phyloP scores from a whole-genome alignment of 2,888 invertebrate species.

The Hirtodrosophila duncani region DNA sequence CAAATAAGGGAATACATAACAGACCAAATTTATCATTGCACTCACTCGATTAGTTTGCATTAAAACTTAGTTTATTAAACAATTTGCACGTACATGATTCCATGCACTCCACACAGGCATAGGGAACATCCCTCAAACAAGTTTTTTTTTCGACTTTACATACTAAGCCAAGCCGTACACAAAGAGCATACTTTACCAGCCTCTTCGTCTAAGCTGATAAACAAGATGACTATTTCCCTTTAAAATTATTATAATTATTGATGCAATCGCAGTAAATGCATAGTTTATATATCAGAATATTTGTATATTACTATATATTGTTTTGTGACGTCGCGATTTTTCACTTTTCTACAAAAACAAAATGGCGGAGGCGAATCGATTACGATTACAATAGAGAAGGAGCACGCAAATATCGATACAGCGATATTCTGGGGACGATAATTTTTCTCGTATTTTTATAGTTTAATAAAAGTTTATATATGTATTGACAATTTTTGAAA shows the following conservation, averaged over 20 bases:
- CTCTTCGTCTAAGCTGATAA: slow-evolving; percentile 16
- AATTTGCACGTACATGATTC: neutral
- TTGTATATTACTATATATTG: slow-evolving; percentile 6
- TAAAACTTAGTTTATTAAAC: neutral
- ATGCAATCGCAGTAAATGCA: neutral
- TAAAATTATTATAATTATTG: neutral
- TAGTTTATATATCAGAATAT: neutral
- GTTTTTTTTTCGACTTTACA: slow-evolving; percentile 7
- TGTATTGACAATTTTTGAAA: no score
- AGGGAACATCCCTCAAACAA: neutral
- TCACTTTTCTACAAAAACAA: slow-evolving; percentile 48
- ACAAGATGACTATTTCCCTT: neutral
- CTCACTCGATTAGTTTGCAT: neutral
- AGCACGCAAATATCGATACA: slow-evolving; percentile 1
- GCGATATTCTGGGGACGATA: neutral
- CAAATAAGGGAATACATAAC: no score
- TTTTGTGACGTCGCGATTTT: slow-evolving; percentile 43
- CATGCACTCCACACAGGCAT: no score
- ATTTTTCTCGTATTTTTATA: no score
- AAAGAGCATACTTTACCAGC: slow-evolving; percentile 1
- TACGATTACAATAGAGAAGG: no score
- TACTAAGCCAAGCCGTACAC: neutral
- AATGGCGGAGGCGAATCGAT: slow-evolving; percentile 42
- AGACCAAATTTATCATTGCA: no score
- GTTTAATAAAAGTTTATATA: no score